phyloP scores from a whole-genome alignment of 2,113 vertebrate genomes.

The Thinocorus orbignyianus region DNA sequence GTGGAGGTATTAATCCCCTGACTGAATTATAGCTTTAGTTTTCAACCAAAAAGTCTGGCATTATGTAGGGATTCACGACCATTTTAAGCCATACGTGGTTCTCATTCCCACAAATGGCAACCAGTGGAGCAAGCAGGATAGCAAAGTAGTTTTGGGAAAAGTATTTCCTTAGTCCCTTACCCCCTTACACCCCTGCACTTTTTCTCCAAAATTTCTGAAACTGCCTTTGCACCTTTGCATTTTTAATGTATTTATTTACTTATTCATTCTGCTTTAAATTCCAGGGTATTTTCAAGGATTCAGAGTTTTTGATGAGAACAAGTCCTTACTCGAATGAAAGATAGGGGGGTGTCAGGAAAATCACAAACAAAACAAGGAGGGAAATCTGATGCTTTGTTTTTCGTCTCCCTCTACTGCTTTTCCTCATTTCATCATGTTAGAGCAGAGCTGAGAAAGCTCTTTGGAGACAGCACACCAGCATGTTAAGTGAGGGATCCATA shows the following conservation, averaged over 20 bases:
- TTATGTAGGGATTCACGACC: fast-evolving
- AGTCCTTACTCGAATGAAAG: background rate
- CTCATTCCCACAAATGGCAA: background rate
- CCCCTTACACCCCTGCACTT: background rate
- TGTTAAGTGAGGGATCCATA: background rate
- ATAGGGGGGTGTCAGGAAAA: background rate
- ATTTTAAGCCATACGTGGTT: background rate
- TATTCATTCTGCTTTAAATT: background rate
- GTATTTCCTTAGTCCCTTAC: background rate
- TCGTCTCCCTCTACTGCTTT: background rate
- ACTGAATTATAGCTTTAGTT: background rate
- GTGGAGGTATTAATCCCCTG: background rate
- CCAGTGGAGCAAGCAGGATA: background rate
- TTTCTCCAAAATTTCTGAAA: background rate
- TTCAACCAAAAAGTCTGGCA: background rate
- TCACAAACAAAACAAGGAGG: background rate
- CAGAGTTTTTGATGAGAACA: background rate
- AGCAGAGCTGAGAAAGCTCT: background rate
- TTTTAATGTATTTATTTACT: background rate
- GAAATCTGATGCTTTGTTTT: background rate
- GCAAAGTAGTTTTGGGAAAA: background rate
- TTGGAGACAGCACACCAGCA: background rate
- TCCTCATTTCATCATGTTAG: background rate
- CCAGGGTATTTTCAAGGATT: background rate
- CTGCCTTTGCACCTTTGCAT: background rate